Evolutionary conservation across 2,113 vertebrate genomes (phyloP), one percentile per base, ranked within the genome.

Genomic region (Psilopogon haemacephalus): DNA sequence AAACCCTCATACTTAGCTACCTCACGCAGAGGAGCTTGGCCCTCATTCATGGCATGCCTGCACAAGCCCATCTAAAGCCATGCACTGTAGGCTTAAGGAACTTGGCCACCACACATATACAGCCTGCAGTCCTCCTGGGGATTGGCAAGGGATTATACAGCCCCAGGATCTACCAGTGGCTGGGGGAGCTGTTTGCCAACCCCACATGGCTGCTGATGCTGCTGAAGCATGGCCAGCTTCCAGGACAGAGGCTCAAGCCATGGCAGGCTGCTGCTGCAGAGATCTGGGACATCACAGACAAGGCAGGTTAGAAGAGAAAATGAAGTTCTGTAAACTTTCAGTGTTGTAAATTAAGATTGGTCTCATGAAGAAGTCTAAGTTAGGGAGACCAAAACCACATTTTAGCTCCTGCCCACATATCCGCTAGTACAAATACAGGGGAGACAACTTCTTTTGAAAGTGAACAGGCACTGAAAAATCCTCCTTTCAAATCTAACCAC

Each of bases 51-150:
- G 18, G 63, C 52, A 15, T 32, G 52, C 42, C 79, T 63, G 65
- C 38, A 16, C 9, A 56, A 50, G 30, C 35, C 79, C 69, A 12
- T 59, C 72, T 70, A 15, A 79, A 93, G 64, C 54, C 44, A 15
- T 17, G 21, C 50, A 3, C 72, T 33, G 50, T 12, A 54, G 42
- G 30, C 58, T 54, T 46, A 21, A 71, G 56, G 37, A 94, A 9
- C 74, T 20, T 5, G 3, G 30, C 48, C 67, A 27, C 18, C 64
- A 64, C 50, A 16, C 8, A 30, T 1, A n/a, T 0, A 0, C 73
- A 86, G 44, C 70, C 20, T 33, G 38, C 26, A 37, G 27, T 32
- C 86, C 81, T 68, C 23, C 35, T 15, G 21, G 28, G 52, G 35
- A 8, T 40, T 9, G 11, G 9, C 11, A 15, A 24, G 20, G 33